Base-by-base conservation (phyloP, 2,113 vertebrate species). In the Sorex araneus region DNA sequence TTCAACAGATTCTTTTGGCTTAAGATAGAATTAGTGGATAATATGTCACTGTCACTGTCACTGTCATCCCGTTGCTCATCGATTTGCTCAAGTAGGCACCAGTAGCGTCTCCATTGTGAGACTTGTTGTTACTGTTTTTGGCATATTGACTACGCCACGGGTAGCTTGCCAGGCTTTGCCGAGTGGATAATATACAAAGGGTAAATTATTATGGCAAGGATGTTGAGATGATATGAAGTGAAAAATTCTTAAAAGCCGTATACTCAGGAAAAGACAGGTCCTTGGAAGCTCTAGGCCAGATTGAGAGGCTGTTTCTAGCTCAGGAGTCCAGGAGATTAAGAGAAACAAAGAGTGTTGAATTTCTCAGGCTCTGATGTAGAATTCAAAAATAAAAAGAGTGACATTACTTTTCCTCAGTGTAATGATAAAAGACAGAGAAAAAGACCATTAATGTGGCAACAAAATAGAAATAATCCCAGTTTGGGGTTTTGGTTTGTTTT, bases 1-100 rank as follows among this genome's bases (percentile, higher is more conserved):
- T 89, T 84, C 69, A 93, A 80, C 19, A 92, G 57, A 80, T 91
- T 60, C 45, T 30, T 95, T 84, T 91, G 84, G 18, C 34, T 80
- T 81, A 83, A 94, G 27, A 79, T 15, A 91, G 79, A 67, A 34
- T 64, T 88, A 40, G 34, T 92, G 66, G 89, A 36, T 85, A 84
- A 82, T 30, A 76, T n/a, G n/a, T 40, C 40, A 40, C 40, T 40
- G 40, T 40, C 40, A 3, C n/a, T n/a, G n/a, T 40, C 40, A 40
- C 40, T 40, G 40, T 40, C 40, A 3, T 40, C 40, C 40, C 40
- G 7, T 40, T 40, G 40, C 7, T 40, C 40, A 40, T 40, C 40
- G 40, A 40, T 40, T 40, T 40, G 40, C 40, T 40, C 7, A 7
- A 40, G 7, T 7, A 7, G 40, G 40, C 40, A n/a, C 40, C 40